Conservation (phyloP, 1,140 invertebrate species). For the Venturia canescens region DNA sequence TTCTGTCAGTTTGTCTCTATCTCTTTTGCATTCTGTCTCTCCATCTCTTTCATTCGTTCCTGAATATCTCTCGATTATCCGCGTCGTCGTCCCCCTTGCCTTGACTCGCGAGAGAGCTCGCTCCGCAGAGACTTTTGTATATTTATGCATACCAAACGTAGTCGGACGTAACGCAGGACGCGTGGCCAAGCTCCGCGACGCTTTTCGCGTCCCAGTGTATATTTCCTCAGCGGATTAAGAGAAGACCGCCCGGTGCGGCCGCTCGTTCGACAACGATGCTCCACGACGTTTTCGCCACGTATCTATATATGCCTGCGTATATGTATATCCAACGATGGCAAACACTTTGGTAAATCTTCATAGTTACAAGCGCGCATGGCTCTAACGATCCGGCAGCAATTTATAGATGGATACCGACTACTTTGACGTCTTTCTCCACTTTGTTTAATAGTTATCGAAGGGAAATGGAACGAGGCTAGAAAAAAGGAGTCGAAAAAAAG, state of each 20-base stretch:
- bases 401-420: constrained; percentile 21
- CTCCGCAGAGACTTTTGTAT: constrained; percentile 65
- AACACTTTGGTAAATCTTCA: constrained; percentile 27
- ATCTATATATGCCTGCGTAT: background rate
- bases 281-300: background rate
- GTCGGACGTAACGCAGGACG: constrained; percentile 73
- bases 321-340: background rate
- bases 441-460: background rate
- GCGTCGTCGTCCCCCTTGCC: constrained; percentile 50
- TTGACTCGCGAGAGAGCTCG: constrained; percentile 38
- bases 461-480: background rate
- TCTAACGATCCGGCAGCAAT: background rate
- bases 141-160: constrained; percentile 73
- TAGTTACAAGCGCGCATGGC: constrained; percentile 5
- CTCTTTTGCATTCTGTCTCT: constrained; percentile 16
- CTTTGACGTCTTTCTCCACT: constrained; percentile 5
- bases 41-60: constrained; percentile 41
- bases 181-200: constrained; percentile 68
- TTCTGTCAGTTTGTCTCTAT: constrained; percentile 52
- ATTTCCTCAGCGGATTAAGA: constrained; percentile 71
- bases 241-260: constrained; percentile 61
- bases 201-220: constrained; percentile 72
- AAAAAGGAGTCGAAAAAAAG: too few species aligned
- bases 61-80: constrained; percentile 5
- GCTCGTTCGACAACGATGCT: constrained; percentile 40